These are phyloP conservation scores for Nyctibius bracteatus DNA, from an alignment of 2,113 vertebrate species.

Conservation along the genomic window DNA sequence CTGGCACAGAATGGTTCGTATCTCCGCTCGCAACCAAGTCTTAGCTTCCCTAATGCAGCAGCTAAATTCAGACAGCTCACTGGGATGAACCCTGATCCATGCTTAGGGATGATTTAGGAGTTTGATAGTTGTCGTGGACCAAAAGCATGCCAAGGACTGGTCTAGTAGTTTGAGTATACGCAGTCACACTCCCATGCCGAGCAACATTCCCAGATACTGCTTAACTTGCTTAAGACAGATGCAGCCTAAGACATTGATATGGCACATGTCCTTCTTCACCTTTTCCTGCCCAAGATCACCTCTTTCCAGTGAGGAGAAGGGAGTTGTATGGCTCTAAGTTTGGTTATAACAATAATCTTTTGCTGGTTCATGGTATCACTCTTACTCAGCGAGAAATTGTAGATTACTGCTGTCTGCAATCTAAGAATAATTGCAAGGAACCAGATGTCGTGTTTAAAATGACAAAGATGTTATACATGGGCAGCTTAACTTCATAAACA, in stretches of 20 bases:
- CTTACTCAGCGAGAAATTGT: not conserved
- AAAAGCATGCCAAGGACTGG: not conserved
- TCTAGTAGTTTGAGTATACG: not conserved
- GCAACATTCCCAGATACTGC: not conserved
- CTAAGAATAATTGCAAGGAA: not conserved
- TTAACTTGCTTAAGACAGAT: not conserved
- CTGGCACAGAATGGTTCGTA: not conserved
- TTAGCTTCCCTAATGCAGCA: not conserved
- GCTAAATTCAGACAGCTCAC: not conserved
- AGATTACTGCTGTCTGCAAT: not conserved
- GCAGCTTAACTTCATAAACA: not conserved
- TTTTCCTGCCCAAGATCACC: not conserved
- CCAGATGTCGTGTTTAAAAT: not conserved
- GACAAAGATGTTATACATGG: not conserved
- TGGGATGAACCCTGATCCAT: not conserved
- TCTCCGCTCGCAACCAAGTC: not conserved
- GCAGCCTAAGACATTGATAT: not conserved
- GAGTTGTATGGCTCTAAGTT: not conserved
- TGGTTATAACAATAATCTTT: not conserved
- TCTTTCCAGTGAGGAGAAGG: not conserved
- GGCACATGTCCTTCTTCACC: not conserved
- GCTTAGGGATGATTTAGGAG: slow-evolving; percentile 35
- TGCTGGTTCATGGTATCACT: not conserved
- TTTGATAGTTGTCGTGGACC: not conserved
- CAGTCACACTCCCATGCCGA: accelerated